Conservation (phyloP, 2,797 vertebrate species). For the Sarcophilus harrisii region DNA sequence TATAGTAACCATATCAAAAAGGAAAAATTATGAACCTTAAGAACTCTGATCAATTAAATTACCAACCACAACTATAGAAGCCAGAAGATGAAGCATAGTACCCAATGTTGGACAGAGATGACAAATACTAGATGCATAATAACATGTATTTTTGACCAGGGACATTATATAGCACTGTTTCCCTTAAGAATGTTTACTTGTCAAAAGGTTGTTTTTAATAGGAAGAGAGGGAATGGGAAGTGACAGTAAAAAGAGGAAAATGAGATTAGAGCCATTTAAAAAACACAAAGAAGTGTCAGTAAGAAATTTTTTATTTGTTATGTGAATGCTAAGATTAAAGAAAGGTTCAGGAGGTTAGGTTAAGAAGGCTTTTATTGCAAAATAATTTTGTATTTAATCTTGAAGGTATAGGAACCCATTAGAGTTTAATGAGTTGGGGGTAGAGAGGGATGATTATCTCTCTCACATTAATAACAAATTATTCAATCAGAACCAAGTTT, state of each 20-base stretch:
- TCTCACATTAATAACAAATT: not conserved
- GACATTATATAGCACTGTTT: not conserved
- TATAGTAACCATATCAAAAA: not conserved
- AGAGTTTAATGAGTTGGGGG: not conserved
- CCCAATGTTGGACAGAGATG: not conserved
- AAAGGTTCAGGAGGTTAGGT: not conserved
- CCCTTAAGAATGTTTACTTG: not conserved
- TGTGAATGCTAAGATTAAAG: not conserved
- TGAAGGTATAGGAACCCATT: not conserved
- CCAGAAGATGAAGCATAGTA: not conserved
- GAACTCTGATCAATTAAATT: not conserved
- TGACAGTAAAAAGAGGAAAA: too few relatives aligned
- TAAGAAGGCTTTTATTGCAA: not conserved
- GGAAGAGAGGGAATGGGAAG: not conserved
- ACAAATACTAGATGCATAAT: not conserved
- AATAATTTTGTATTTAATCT: not conserved
- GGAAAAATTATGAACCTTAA: not conserved
- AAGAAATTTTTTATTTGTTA: not conserved
- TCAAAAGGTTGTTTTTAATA: not conserved
- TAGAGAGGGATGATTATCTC: not conserved
- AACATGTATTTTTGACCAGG: not conserved
- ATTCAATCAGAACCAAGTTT: not conserved
- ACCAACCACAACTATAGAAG: not conserved
- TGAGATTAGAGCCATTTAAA: not conserved
- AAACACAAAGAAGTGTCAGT: not conserved